Percentiles rank a stretch among this genome's conserved stretches.
These are phyloP conservation scores for Calosoma granatense DNA, from an alignment of 1,140 invertebrate species.

Conservation along the genomic window DNA sequence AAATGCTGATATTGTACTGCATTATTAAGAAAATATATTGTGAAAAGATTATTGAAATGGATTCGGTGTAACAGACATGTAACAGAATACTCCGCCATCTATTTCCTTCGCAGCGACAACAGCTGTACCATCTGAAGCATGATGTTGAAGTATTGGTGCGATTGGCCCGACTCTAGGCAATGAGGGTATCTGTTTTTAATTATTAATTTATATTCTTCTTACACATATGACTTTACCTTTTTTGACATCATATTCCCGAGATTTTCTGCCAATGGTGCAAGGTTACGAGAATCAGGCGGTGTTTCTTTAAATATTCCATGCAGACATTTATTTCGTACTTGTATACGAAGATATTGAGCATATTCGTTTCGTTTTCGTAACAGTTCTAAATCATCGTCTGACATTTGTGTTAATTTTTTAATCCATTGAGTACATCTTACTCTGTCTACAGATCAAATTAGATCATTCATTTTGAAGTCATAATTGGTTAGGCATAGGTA, in stretches of 20 bases:
- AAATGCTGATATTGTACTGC: no score
- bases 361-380: constrained; percentile 39
- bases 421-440: constrained; percentile 40
- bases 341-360: constrained; percentile 38
- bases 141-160: constrained; percentile 34
- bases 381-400: constrained; percentile 34
- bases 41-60: constrained; percentile 15
- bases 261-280: constrained; percentile 33
- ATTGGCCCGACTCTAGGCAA: constrained; percentile 37
- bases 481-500: neutral
- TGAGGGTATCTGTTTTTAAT: constrained; percentile 27
- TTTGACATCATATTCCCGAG: constrained; percentile 32
- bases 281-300: constrained; percentile 26
- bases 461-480: constrained; percentile 1
- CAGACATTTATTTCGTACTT: constrained; percentile 34
- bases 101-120: constrained; percentile 38
- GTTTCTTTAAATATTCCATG: constrained; percentile 36
- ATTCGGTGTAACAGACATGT: constrained; percentile 41
- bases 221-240: constrained; percentile 18
- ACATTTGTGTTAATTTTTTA: constrained; percentile 32
- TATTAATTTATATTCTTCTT: constrained; percentile 2
- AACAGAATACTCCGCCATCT: constrained; percentile 39
- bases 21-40: no score
- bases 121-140: constrained; percentile 39
- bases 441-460: constrained; percentile 29